Evolutionary conservation across 2,797 vertebrate genomes (phyloP), one percentile per base, ranked within the genome.

Genomic region (Coregonus sp.): DNA sequence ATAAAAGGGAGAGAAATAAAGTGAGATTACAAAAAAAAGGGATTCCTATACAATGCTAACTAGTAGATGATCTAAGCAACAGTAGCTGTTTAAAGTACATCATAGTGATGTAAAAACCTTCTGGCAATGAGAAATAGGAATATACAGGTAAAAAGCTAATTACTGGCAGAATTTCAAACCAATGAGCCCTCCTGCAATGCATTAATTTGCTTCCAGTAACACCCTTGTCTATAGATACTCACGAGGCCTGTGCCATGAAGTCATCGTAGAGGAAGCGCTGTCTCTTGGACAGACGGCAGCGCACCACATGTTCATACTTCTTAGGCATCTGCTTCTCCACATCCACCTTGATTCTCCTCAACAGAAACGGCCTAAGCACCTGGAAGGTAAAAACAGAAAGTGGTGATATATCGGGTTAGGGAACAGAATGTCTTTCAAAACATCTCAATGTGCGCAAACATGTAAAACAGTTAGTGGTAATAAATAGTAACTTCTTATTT

Each of bases 241-340:
- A 98, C 97, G 97, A 95, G 61, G 97, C 96, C 84, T 98, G 97
- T 0, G 96, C 95, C 97, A 98, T 98, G 93, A 98, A 98, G 93
- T 98, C 97, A 6, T 98, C 97, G 5, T 98, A 98, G 77, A 98
- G 96, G 83, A 94, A 98, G 0, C 97, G 94, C 9, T 98, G 97
- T 54, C 97, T 95, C 89, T 98, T 97, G 82, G 97, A 98, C 52
- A 98, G 96, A 12, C 97, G 96, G 72, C 97, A 98, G 75, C 95
- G 95, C 74, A 98, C 95, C 66, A 98, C 96, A 0, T 98, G 97
- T 86, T 98, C 97, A 12, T 97, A 98, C 81, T 98, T 98, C 88
- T 98, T 97, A 75, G 97, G 97, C 97, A 99, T 99, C 91, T 99
- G 97, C 89, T 98, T 99, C 90, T 98, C 97, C 73, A 99, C 97